phyloP scores from a whole-genome alignment of 2,888 invertebrate genomes.

The Chalcis sispes region DNA sequence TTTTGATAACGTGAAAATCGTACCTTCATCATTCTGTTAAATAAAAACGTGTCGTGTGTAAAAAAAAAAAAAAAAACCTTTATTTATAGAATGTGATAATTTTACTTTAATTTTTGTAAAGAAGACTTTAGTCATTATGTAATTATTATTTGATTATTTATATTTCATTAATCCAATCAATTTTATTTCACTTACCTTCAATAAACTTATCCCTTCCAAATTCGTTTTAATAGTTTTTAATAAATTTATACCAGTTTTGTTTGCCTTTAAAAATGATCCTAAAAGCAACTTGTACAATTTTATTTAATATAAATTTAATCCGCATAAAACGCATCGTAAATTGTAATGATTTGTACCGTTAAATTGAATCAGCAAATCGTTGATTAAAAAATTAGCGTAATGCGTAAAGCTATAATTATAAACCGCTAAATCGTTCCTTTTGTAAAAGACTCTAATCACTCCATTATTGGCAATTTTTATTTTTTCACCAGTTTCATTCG shows the following conservation, averaged over 20 bases:
- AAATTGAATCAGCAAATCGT: constrained; percentile 12
- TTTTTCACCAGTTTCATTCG: neutral
- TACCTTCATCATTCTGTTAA: neutral
- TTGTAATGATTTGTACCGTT: constrained; percentile 28
- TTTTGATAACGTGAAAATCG: neutral
- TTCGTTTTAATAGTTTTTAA: neutral
- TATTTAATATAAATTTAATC: neutral
- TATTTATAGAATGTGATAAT: neutral
- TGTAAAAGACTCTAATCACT: neutral
- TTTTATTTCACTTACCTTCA: constrained; percentile 12
- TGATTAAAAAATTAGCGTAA: constrained; percentile 18
- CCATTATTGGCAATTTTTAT: neutral
- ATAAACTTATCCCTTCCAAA: constrained; percentile 23
- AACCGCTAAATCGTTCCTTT: constrained; percentile 27
- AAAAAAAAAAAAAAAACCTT: neutral
- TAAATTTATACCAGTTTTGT: neutral
- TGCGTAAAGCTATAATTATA: constrained; percentile 12
- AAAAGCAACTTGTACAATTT: neutral
- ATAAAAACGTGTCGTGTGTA: neutral
- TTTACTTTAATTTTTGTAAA: neutral
- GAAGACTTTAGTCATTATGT: neutral
- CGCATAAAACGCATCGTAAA: too few relatives aligned
- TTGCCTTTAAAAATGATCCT: constrained; percentile 9
- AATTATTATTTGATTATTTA: neutral
- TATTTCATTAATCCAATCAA: too few relatives aligned